Evolutionary conservation across 1,140 invertebrate species (phyloP), one percentile per base, ranked within the genome.

Genomic region (Cyrtorhinus lividipennis): DNA sequence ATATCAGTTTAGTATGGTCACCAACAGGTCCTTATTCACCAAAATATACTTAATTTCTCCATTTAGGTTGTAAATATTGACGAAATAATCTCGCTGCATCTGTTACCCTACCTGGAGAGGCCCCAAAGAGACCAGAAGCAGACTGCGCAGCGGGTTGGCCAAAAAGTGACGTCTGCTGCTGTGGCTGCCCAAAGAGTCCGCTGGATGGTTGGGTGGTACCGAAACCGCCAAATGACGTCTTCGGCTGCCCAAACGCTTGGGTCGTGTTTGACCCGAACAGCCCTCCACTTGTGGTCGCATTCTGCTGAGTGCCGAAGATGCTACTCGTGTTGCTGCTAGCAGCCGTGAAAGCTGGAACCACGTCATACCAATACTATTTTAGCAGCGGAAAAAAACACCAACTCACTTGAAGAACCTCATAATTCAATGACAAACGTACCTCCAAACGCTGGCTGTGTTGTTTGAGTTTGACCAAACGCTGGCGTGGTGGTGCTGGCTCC

Each of bases 231-330:
- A 70, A 67, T 15, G 76, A 67, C 5, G 81, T 74, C 67, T 81
- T 83, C 57, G 75, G 78, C 67, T 83, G 80, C 3, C 82, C 82
- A 72, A 85, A 86, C 0, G 81, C 75, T 1, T 78, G 73, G 1
- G 78, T 73, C 0, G 75, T 69, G 0, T 69, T 66, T 62, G 76
- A 73, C 2, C 78, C 80, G 72, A 83, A 83, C 2, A 83, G 67
- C 0, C 77, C 75, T 46, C 69, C 67, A 22, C 77, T 69, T 56
- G 76, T 58, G 74, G 74, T 25, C 12, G 66, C 67, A 66, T 67
- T 65, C 53, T 67, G 68, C 44, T 70, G 68, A 56, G 65, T 60
- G 10, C 70, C 70, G 68, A 71, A 71, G 10, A 70, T 59, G 26
- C 67, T 65, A 13, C 62, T 62, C 10, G 48, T 10, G 5, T 59